Evolutionary conservation across 2,888 invertebrate genomes (phyloP).

Genomic region (Silvanus unidentatus): DNA sequence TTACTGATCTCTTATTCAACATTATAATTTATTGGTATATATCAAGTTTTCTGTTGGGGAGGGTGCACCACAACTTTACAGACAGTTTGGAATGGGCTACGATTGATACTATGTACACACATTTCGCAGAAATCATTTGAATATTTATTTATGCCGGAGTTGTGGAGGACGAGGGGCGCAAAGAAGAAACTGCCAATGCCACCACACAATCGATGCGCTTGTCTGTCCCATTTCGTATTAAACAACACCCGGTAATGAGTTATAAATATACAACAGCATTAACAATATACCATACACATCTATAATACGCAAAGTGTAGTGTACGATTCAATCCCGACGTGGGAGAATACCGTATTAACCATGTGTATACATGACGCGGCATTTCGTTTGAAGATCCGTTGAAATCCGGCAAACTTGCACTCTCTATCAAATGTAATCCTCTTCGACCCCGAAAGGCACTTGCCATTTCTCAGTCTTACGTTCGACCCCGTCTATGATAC

Average conservation of each 20-base stretch:
- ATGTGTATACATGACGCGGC: slow-evolving; percentile 41
- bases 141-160: too few species aligned
- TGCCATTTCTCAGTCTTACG: slow-evolving; percentile 29
- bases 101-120: too few species aligned
- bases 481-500: slow-evolving; percentile 16
- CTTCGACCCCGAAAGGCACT: slow-evolving; percentile 39
- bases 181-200: too few species aligned
- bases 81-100: too few species aligned
- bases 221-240: too few species aligned
- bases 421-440: slow-evolving; percentile 39
- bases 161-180: too few species aligned
- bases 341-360: slow-evolving; percentile 43
- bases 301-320: neutral
- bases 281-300: slow-evolving; percentile 4
- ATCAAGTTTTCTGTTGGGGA: slow-evolving; percentile 3
- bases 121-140: too few species aligned
- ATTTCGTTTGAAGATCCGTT: slow-evolving; percentile 32
- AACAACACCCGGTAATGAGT: slow-evolving; percentile 17
- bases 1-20: slow-evolving; percentile 24
- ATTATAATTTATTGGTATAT: slow-evolving; percentile 26
- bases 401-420: slow-evolving; percentile 37
- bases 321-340: slow-evolving; percentile 37
- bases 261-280: slow-evolving; percentile 24
- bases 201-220: too few species aligned
- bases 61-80: too few species aligned